Evolutionary conservation across 2,113 vertebrate species (phyloP), one percentile per base, ranked within the genome.

Genomic region (Oryzias curvinotus): DNA sequence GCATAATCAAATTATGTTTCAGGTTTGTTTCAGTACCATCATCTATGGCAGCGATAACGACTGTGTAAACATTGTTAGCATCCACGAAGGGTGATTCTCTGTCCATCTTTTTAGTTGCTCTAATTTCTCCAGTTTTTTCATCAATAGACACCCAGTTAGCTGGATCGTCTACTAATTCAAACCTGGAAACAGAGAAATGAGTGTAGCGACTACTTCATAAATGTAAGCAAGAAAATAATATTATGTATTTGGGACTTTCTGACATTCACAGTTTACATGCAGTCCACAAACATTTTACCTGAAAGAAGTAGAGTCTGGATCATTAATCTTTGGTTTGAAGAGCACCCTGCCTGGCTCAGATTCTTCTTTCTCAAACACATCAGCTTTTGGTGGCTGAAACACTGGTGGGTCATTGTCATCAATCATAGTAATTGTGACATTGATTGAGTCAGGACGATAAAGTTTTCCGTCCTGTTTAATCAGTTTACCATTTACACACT

Each of bases 81-180:
- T 86, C 73, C 13, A 95, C 88, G 23, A 73, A 68, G 0, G 81
- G 71, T 1, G 93, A 94, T 64, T 96, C 94, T 41, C 84, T 76
- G 79, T 94, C 93, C 73, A 93, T 81, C 42, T 64, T 89, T 75
- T 88, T 56, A 7, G 13, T 13, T n/a, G 91, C 46, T 50, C 19
- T 90, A 5, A 96, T 41, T 4, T 26, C 16, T 43, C 94, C 94
- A 0, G 93, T 93, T 57, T 76, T 83, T 18, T 77, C 46, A 59
- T 95, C 88, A 30, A 94, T 25, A 0, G 16, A 71, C 46, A 95
- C 62, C 93, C 93, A 95, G 0, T 56, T 44, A 7, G 83, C 92
- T 4, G 87, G 90, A 64, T 95, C 94, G 0, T 71, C 15, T 16
- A 71, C 46, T 19, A 92, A 1, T 61, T 51, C 14, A 60, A 81